Base-by-base conservation (phyloP, 1,140 invertebrate species). In the Pogonomyrmex barbatus region DNA sequence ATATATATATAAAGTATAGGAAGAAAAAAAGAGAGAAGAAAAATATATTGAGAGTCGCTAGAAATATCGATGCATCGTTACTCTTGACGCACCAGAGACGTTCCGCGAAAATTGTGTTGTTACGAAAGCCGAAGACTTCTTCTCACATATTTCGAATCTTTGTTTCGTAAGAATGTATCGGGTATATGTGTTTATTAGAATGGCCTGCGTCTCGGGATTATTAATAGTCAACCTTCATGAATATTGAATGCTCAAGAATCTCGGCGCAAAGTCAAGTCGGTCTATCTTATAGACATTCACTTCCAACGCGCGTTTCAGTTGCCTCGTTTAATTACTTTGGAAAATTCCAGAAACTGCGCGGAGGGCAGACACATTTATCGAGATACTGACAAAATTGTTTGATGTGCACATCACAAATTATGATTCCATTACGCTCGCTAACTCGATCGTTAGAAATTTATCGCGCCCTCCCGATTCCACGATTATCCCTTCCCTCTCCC, bases 171-270 rank as follows among this genome's bases (percentile, higher is more conserved):
- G 79, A 87, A 79, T 84, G 88, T 75, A 87, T 87, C 77, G 63
- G 58, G 81, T 87, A 87, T 60, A 63, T 79, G 83, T 88, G 86
- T 92, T 92, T 88, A 89, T 92, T 93, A 91, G 91, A 92, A 91
- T 87, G 91, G 88, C 65, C 84, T 91, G 87, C 73, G 78, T 84
- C 75, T 63, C 90, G 58, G 75, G 82, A 91, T 92, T 93, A 93
- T 93, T 93, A 92, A 93, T 93, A 93, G 92, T 91, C 92, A 93
- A 93, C 93, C 93, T 93, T 93, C 92, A 92, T 93, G 90, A 93
- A 93, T 93, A 93, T 93, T 93, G 91, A 93, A 88, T 87, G 91
- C 93, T 91, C 88, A 91, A 91, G 91, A 93, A 92, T 93, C 91
- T 89, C 87, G 85, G 78, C 85, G 88, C 85, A 73, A 75, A 89